Base-by-base conservation (phyloP, 2,888 invertebrate species). In the Archaeoteleia sp. region DNA sequence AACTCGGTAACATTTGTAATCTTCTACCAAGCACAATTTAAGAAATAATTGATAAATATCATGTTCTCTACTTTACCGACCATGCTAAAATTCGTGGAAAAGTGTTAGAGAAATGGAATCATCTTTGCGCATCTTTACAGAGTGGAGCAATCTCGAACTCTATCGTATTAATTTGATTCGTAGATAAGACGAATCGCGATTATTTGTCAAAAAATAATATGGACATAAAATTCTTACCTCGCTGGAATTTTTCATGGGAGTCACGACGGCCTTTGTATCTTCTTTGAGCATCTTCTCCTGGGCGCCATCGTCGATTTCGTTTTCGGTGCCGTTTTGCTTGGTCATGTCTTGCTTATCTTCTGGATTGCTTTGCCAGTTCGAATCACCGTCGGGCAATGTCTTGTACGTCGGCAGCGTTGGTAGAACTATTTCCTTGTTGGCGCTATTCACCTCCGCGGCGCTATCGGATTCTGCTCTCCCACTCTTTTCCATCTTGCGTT, bases 251-350 rank as follows among this genome's bases (percentile, higher is more conserved):
- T 73, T 76, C 1, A 57, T 61, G n/a, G 74, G 70, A 10, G 75
- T 72, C 1, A 79, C 70, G 1, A 79, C 68, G 9, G 75, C 67
- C 35, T 82, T 84, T 8, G 42, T 71, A 1, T 82, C 81, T 1
- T 83, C 82, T 39, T 79, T 82, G 23, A 85, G 82, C 85, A 85
- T 85, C 9, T 78, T 79, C 13, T 85, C 84, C 9, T 81, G 74
- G 0, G 79, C 84, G 2, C 75, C 84, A 71, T 85, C 84, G 32
- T 83, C 82, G 57, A 74, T 48, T 6, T 82, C 82, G 2, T 57
- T 67, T 2, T 80, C 81, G 1, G 71, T 71, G 13, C 62, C 77
- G 77, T 51, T 81, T 80, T 30, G 78, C 75, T 45, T 84, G 81
- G 1, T 78, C 82, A 85, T 85, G 81, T 10, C 48, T 37, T 9